These are phyloP conservation scores for Pseudorasbora parva DNA, from an alignment of 2,113 vertebrate genomes.

Conservation along the genomic window DNA sequence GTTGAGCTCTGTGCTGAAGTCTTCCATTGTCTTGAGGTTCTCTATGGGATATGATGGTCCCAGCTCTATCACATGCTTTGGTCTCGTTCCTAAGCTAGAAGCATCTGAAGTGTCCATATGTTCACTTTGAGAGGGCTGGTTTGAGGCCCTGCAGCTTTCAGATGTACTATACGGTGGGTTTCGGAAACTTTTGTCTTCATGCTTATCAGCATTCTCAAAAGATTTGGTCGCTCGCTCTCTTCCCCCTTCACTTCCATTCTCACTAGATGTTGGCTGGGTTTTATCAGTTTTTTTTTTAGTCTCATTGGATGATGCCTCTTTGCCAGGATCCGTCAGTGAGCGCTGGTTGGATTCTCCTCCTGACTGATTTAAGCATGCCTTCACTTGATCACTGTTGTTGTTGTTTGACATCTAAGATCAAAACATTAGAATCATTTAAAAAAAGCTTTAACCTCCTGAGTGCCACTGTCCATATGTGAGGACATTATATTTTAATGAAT, in stretches of 20 bases:
- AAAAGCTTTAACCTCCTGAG: too few relatives aligned
- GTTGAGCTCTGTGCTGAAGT: not conserved
- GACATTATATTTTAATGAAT: too few relatives aligned
- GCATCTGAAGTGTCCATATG: not conserved
- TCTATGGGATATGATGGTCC: not conserved
- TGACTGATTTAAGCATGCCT: rapidly evolving
- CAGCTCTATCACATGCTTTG: not conserved
- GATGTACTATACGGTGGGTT: not conserved
- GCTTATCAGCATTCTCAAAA: not conserved
- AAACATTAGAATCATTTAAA: not conserved
- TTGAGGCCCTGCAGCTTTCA: not conserved
- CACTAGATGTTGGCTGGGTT: not conserved
- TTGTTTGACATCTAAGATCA: slow-evolving; percentile 30
- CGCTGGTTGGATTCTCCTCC: too few relatives aligned
- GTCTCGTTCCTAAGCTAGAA: not conserved
- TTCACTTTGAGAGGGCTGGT: not conserved
- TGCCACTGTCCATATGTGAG: too few relatives aligned
- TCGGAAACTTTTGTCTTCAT: not conserved
- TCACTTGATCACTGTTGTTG: slow-evolving; percentile 47
- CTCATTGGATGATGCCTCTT: not conserved
- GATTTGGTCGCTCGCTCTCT: rapidly evolving
- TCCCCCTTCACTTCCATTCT: not conserved
- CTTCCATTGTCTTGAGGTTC: slow-evolving; percentile 40
- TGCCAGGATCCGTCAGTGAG: not conserved
- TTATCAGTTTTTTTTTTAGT: not conserved